Evolutionary conservation across 2,797 vertebrate species (phyloP).

Genomic region (Melanotaenia trifasciata): DNA sequence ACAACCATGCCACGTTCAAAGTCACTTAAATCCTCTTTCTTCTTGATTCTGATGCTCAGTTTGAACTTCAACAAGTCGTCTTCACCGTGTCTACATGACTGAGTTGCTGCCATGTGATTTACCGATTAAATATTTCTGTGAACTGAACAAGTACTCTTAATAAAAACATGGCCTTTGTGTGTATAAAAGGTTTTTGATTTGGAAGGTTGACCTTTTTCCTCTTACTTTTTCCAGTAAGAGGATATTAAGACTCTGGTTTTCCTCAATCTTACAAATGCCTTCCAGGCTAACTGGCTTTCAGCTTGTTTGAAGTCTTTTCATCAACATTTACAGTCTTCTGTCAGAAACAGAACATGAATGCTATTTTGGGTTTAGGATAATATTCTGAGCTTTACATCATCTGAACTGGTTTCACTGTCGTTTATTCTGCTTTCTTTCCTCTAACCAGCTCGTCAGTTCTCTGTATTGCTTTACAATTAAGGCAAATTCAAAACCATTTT

Average conservation of each 20-base stretch:
- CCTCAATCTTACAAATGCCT: conserved; percentile 25
- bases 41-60: no score
- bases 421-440: conserved; percentile 24
- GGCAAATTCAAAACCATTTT: neutral
- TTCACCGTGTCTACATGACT: no score
- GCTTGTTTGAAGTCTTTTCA: neutral
- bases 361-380: neutral
- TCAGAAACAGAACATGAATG: neutral
- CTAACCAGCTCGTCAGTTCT: neutral
- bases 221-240: neutral
- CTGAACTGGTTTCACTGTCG: conserved; percentile 20
- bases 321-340: neutral
- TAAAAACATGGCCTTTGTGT: no score
- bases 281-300: neutral
- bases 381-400: neutral
- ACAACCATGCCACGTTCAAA: no score
- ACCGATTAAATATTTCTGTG: no score
- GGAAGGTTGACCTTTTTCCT: neutral
- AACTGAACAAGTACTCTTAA: no score
- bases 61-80: no score
- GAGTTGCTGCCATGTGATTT: no score
- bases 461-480: no score
- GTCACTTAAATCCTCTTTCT: no score
- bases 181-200: neutral
- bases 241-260: conserved; percentile 38